phyloP scores from a whole-genome alignment of 2,888 invertebrate genomes.

The Julus scandinavius region DNA sequence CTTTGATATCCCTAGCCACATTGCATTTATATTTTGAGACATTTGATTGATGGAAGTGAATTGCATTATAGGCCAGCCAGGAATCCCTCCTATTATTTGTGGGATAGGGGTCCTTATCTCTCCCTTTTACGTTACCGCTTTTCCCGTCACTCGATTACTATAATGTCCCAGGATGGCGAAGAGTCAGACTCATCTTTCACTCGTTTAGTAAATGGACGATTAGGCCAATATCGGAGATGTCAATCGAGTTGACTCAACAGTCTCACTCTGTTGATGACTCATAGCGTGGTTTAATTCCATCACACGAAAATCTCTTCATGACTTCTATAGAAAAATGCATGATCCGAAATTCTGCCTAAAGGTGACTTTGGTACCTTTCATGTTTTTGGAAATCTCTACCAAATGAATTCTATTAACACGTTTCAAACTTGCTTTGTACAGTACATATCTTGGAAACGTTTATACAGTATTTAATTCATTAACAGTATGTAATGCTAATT shows the following conservation, averaged over 20 bases:
- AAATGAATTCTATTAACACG: too few species aligned
- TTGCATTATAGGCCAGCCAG: background rate
- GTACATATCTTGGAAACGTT: too few species aligned
- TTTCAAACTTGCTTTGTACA: too few species aligned
- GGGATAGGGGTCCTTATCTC: background rate
- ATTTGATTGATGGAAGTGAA: constrained; percentile 35
- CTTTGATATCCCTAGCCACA: background rate
- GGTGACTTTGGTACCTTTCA: too few species aligned
- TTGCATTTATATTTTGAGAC: background rate
- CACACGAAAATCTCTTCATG: background rate
- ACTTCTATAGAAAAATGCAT: background rate
- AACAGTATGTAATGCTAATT: too few species aligned
- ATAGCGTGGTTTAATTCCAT: background rate
- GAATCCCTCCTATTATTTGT: background rate
- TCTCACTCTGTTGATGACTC: background rate
- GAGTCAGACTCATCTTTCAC: background rate
- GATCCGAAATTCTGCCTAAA: too few species aligned
- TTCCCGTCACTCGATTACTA: background rate
- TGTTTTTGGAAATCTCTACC: too few species aligned
- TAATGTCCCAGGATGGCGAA: background rate
- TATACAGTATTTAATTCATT: too few species aligned
- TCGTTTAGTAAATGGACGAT: background rate
- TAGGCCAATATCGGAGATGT: background rate
- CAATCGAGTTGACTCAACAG: constrained; percentile 31
- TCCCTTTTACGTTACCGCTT: background rate